Evolutionary conservation across 2,113 vertebrate species (phyloP).

Genomic region (Delphinapterus leucas): DNA sequence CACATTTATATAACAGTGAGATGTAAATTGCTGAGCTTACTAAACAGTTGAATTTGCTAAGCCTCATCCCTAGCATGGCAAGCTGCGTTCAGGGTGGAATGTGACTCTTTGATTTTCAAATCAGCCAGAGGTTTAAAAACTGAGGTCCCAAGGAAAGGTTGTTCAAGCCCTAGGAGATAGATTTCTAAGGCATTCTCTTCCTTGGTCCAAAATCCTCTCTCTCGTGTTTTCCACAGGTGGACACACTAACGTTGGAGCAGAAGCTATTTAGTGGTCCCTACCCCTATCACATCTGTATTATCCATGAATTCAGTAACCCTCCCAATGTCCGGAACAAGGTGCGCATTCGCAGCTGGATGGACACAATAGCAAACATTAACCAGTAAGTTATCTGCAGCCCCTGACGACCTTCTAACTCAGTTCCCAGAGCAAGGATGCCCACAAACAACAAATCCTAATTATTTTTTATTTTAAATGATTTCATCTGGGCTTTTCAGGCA

Average conservation of each 20-base stretch:
- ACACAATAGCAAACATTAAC: conserved; percentile 98
- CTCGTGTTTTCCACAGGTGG: conserved; percentile 85
- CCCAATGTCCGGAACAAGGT: conserved; percentile 99
- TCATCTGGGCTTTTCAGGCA: not conserved
- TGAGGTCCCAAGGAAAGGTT: not conserved
- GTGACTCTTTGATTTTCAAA: not conserved
- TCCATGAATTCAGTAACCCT: conserved; percentile 98
- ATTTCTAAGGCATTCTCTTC: not conserved
- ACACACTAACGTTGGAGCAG: conserved; percentile 92
- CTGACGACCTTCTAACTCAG: not conserved
- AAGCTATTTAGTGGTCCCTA: conserved; percentile 97
- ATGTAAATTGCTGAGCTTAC: not conserved
- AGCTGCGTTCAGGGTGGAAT: not conserved
- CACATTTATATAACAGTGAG: not conserved
- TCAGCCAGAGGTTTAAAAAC: not conserved
- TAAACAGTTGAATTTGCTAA: not conserved
- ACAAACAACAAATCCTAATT: not conserved
- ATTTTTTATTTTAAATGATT: not conserved
- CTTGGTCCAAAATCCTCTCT: not conserved
- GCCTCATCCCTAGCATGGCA: not conserved
- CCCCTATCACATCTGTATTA: conserved; percentile 96
- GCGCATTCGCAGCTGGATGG: conserved; percentile 98
- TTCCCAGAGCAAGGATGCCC: fast-evolving
- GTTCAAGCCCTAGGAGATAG: not conserved
- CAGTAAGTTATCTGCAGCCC: conserved; percentile 87